A percentile compares a stretch with the other conserved stretches of the same genome.
Evolutionary conservation across 2,888 invertebrate species (phyloP).

Genomic region (Calliopum simillimum): DNA sequence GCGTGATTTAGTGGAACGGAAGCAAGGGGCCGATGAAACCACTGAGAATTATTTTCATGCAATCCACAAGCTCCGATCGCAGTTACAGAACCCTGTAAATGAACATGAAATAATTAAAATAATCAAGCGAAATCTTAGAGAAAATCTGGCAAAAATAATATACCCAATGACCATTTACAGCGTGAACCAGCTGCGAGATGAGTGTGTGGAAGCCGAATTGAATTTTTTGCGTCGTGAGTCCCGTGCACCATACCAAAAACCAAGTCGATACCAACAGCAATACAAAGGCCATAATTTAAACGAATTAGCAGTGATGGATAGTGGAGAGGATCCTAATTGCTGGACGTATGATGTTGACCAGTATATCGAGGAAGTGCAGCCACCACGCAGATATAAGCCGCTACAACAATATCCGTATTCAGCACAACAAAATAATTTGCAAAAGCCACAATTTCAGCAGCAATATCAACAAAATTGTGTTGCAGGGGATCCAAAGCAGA

Average conservation of each 20-base stretch:
- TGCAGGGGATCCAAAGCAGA: too few species aligned
- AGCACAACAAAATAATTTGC: too few species aligned
- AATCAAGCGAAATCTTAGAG: constrained; percentile 18
- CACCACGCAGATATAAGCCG: not conserved
- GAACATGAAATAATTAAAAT: constrained; percentile 24
- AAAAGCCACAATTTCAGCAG: too few species aligned
- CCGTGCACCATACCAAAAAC: too few species aligned
- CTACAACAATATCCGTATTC: not conserved
- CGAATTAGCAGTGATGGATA: not conserved
- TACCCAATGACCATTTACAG: constrained; percentile 12
- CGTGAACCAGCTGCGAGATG: constrained; percentile 29
- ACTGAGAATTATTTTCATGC: constrained; percentile 8
- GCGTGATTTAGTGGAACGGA: constrained; percentile 7
- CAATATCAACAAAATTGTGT: too few species aligned
- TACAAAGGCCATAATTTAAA: too few species aligned
- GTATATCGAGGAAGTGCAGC: not conserved
- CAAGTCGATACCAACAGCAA: too few species aligned
- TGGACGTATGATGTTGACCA: not conserved
- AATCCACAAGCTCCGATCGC: constrained; percentile 6
- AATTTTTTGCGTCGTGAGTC: not conserved
- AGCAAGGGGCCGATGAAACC: not conserved
- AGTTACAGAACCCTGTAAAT: not conserved
- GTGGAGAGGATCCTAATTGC: not conserved
- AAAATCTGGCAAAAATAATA: constrained; percentile 3
- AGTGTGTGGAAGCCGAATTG: constrained; percentile 10